Evolutionary conservation across 2,113 vertebrate genomes (phyloP).

Genomic region (Bettongia penicillata): DNA sequence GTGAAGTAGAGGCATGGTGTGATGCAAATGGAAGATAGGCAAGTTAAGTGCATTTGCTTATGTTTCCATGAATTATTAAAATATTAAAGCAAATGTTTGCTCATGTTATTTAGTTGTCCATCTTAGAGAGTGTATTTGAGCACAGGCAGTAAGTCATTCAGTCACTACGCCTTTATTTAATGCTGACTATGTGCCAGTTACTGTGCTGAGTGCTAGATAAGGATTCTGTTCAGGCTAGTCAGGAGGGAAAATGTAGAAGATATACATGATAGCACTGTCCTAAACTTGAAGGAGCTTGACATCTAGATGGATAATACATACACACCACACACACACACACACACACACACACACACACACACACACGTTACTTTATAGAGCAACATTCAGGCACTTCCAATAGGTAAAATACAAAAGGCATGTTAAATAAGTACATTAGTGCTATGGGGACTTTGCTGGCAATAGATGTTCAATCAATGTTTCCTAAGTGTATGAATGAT

Average conservation of each 20-base stretch:
- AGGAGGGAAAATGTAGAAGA: not conserved
- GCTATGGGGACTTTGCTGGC: not conserved
- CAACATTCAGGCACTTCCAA: accelerated
- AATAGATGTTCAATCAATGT: not conserved
- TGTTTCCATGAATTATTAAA: not conserved
- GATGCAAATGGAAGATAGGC: not conserved
- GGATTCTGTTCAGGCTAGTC: not conserved
- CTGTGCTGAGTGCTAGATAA: not conserved
- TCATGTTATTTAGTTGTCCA: not conserved
- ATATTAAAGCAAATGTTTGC: not conserved
- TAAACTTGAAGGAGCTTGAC: not conserved
- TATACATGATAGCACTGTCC: not conserved
- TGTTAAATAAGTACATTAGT: not conserved
- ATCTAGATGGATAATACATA: not conserved
- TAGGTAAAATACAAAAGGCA: not conserved
- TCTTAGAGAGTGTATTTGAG: not conserved
- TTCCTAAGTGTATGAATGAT: not conserved
- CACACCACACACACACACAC: no score
- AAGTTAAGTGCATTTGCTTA: not conserved
- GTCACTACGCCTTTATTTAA: not conserved
- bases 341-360: not conserved
- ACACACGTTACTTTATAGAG: not conserved
- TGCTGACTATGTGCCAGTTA: not conserved
- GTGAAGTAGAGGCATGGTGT: not conserved
- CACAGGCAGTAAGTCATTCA: not conserved